Percentiles rank a stretch among this genome's conserved stretches.
Conservation (phyloP, 1,140 invertebrate species). For the Planococcus citri region DNA sequence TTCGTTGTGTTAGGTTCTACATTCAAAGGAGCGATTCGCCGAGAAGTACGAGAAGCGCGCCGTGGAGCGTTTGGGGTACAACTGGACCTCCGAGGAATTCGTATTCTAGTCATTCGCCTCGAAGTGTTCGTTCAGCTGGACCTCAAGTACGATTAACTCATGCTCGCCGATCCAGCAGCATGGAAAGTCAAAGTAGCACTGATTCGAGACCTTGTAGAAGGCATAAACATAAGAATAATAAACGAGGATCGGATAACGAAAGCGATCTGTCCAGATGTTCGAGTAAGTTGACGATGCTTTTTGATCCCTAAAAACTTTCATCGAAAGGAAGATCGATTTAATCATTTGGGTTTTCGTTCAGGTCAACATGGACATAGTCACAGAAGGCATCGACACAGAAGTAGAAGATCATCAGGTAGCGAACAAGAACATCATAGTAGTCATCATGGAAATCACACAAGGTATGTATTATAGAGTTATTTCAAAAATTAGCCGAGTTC, state of each 20-base stretch:
- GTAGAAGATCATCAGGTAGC: slow-evolving; percentile 20
- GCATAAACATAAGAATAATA: slow-evolving; percentile 61
- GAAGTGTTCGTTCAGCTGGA: slow-evolving; percentile 24
- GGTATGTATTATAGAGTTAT: slow-evolving; percentile 7
- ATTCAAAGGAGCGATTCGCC: slow-evolving; percentile 47
- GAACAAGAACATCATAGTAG: slow-evolving; percentile 20
- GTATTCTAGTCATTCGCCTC: slow-evolving; percentile 48
- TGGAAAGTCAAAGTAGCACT: slow-evolving; percentile 74
- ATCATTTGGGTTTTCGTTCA: background rate
- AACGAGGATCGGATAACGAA: slow-evolving; percentile 72
- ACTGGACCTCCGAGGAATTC: slow-evolving; percentile 44
- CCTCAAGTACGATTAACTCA: slow-evolving; percentile 29
- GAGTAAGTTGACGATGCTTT: slow-evolving; percentile 32
- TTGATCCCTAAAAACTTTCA: background rate
- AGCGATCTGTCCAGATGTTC: slow-evolving; percentile 74
- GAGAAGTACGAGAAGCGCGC: slow-evolving; percentile 66
- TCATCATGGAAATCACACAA: slow-evolving; percentile 11
- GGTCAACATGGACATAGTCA: slow-evolving; percentile 17
- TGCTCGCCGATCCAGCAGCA: slow-evolving; percentile 36
- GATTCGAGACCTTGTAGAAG: slow-evolving; percentile 55
- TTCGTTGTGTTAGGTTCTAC: slow-evolving; percentile 7
- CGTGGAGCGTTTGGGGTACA: slow-evolving; percentile 44
- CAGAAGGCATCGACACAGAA: slow-evolving; percentile 22
- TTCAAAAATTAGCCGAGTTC: background rate
- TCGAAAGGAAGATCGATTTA: background rate